Base-by-base conservation (phyloP, 2,113 vertebrate genomes). In the Channa argus region DNA sequence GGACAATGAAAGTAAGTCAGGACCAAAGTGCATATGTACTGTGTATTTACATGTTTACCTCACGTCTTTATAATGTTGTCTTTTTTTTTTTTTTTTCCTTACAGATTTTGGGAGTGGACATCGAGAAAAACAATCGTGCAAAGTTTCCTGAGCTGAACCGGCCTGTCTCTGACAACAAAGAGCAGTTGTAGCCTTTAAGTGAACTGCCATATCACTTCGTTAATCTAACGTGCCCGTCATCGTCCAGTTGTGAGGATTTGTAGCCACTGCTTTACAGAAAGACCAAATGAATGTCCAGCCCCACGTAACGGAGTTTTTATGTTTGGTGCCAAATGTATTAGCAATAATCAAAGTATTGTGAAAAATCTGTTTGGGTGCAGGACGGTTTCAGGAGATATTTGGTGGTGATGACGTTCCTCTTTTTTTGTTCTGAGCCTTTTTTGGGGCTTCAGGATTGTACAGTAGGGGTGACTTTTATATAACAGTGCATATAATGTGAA, bases 1-100 rank as follows among this genome's bases (percentile, higher is more conserved):
- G 8, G 85, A 92, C 60, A 73, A 41, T 37, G 62, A 85, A 41
- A 86, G 92, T 93, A 80, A 91, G 91, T 90, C 24, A 24, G 24
- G 24, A 24, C 24, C 24, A 24, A 24, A 24, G 24, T 24, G 24
- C 24, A 24, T 24, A 24, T 24, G 24, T 24, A 24, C 24, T 24
- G 24, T 24, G 24, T 24, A 24, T 24, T 24, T 24, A 24, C 24
- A 24, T 1, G 24, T 24, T 24, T 24, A 24, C 24, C 24, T 24
- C 24, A 24, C 24, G 24, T 24, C 24, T 24, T 24, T 24, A 24
- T 24, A 24, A 24, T 24, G 24, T 24, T 24, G 24, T 24, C 24
- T 24, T 24, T 24, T 4, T 12, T 45, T 43, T 15, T 46, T 10
- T 46, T 43, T 44, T 14, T 63, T 55, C 15, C 54, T 15, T 7